Percentiles rank a stretch among this genome's conserved stretches.
Conservation (phyloP, 1,140 invertebrate genomes). For the Ladona fulva region DNA sequence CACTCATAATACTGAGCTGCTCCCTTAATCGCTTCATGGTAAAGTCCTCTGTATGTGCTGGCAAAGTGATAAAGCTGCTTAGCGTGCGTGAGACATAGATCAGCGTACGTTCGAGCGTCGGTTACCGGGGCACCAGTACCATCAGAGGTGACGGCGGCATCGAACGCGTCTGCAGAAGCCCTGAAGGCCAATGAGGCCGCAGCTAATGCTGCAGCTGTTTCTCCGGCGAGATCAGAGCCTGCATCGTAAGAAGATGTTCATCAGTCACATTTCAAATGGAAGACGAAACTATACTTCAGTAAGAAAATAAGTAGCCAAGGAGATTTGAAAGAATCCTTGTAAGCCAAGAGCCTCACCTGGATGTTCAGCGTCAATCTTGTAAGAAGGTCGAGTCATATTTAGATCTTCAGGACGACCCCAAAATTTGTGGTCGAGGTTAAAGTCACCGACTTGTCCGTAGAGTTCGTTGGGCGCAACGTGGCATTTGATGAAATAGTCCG, state of each 20-base stretch:
- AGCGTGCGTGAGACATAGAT: constrained; percentile 41
- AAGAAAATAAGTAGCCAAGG: not conserved
- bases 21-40: constrained; percentile 45
- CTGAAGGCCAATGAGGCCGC: constrained; percentile 45
- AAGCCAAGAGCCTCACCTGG: constrained; percentile 35
- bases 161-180: constrained; percentile 15
- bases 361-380: constrained; percentile 44
- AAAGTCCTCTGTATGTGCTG: constrained; percentile 43
- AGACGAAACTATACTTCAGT: not conserved
- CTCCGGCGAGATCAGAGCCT: constrained; percentile 53
- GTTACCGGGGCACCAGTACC: constrained; percentile 41
- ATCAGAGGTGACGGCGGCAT: constrained; percentile 44
- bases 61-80: constrained; percentile 51
- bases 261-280: no score
- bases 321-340: constrained; percentile 5
- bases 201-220: constrained; percentile 51
- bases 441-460: constrained; percentile 51
- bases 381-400: constrained; percentile 48
- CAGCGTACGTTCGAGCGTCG: constrained; percentile 41
- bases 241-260: no score
- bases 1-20: constrained; percentile 47
- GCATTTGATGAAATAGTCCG: constrained; percentile 54
- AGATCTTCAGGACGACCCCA: constrained; percentile 54
- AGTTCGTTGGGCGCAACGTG: constrained; percentile 43
- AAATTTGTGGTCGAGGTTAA: constrained; percentile 42